Evolutionary conservation across 2,888 invertebrate genomes (phyloP).

Genomic region (Ischnus inquisitorius): DNA sequence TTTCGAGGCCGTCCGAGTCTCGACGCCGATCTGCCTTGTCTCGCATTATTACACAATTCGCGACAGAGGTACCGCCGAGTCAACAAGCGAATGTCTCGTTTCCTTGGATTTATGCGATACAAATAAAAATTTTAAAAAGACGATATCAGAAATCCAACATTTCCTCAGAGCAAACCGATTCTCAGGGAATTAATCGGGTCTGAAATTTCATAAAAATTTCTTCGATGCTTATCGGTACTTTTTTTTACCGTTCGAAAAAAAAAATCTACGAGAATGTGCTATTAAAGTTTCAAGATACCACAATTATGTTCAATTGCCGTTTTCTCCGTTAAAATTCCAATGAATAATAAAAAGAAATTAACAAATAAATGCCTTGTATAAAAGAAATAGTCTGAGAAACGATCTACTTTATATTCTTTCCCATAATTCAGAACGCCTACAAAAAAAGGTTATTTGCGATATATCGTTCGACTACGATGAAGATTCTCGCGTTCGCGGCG

Average conservation of each 20-base stretch:
- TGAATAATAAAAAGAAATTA: too few relatives aligned
- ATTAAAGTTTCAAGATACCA: too few relatives aligned
- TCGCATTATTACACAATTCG: constrained; percentile 73
- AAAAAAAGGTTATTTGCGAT: not conserved
- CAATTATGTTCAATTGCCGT: not conserved
- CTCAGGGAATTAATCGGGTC: not conserved
- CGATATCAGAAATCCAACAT: too few relatives aligned
- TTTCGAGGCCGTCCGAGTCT: constrained; percentile 73
- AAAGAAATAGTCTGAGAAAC: too few relatives aligned
- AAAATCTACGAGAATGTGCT: too few relatives aligned
- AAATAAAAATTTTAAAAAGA: not conserved
- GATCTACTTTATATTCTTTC: not conserved
- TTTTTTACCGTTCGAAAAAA: too few relatives aligned
- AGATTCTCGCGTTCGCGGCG: not conserved
- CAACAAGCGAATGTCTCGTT: constrained; percentile 28
- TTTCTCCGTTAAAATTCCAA: not conserved
- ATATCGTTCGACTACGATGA: not conserved
- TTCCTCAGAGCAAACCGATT: not conserved
- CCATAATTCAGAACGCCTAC: not conserved
- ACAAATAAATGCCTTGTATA: too few relatives aligned
- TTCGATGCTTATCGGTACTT: too few relatives aligned
- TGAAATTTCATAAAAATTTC: too few relatives aligned
- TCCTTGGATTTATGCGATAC: not conserved
- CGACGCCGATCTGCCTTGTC: constrained; percentile 9
- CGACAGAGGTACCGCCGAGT: constrained; percentile 41